Percentiles rank a stretch among this genome's conserved stretches.
phyloP scores from a whole-genome alignment of 2,797 vertebrate genomes.

The Emys orbicularis region DNA sequence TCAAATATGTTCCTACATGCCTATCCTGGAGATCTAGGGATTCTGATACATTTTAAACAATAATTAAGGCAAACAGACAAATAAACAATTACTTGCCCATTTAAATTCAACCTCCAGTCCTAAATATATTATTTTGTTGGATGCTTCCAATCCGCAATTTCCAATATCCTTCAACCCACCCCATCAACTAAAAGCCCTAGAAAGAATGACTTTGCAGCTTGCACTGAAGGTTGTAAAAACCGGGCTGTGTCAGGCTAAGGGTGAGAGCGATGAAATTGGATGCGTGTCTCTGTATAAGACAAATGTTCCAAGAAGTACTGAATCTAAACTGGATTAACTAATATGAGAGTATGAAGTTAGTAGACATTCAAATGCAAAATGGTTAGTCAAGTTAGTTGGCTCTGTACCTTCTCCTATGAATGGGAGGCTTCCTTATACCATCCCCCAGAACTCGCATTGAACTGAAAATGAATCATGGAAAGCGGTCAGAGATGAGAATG shows the following conservation, averaged over 20 bases:
- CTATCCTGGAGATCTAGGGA: not conserved
- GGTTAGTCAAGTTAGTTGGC: slow-evolving; percentile 76
- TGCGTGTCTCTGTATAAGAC: not conserved
- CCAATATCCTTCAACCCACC: not conserved
- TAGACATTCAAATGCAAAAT: slow-evolving; percentile 68
- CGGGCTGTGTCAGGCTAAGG: not conserved
- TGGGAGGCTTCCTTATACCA: slow-evolving; percentile 89
- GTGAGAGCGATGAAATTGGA: not conserved
- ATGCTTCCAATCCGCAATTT: not conserved
- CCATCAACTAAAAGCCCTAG: rapidly evolving
- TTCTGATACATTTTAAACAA: not conserved
- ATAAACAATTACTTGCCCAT: not conserved
- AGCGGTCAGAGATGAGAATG: slow-evolving; percentile 79
- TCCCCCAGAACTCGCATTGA: slow-evolving; percentile 88
- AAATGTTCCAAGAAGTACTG: not conserved
- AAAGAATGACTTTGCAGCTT: not conserved
- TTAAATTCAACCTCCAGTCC: not conserved
- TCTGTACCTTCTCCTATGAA: slow-evolving; percentile 97
- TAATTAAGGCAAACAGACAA: not conserved
- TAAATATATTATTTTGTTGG: not conserved
- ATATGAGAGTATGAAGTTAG: slow-evolving; percentile 72
- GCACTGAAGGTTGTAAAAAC: not conserved
- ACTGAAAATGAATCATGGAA: slow-evolving; percentile 90
- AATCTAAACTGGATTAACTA: slow-evolving; percentile 7
- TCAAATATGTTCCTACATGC: not conserved